Conservation (phyloP, 2,113 vertebrate genomes). For the Chinchilla lanigera region DNA sequence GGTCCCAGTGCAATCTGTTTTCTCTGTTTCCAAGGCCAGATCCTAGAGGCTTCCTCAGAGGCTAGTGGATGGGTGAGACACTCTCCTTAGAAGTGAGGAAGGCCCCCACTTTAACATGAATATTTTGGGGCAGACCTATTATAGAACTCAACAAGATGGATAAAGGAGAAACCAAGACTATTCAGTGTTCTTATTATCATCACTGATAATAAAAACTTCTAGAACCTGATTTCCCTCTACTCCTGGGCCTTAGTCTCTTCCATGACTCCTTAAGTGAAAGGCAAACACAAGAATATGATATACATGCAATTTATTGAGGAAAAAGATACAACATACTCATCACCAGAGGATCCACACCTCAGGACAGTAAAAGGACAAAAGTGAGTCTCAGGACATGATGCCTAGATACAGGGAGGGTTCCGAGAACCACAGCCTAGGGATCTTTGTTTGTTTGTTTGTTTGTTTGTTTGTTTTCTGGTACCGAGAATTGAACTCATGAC, state of each 20-base stretch:
- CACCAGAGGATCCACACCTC: constrained; percentile 6
- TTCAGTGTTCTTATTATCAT: background rate
- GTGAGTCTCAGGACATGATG: background rate
- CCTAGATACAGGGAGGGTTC: background rate
- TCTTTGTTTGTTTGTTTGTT: too few species aligned
- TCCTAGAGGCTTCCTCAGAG: background rate
- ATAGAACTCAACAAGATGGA: background rate
- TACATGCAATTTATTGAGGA: constrained; percentile 69
- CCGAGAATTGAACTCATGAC: too few species aligned
- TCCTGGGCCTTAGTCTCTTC: background rate
- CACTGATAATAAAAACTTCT: background rate
- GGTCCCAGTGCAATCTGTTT: background rate
- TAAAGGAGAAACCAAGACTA: background rate
- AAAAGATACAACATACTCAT: background rate
- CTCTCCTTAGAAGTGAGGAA: background rate
- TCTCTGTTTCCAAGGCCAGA: background rate
- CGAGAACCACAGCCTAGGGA: background rate
- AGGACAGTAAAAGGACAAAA: background rate
- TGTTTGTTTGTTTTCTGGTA: too few species aligned
- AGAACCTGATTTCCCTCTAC: background rate
- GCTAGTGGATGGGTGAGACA: background rate
- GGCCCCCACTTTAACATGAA: background rate
- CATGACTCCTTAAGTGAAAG: constrained; percentile 39
- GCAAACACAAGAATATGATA: constrained; percentile 36
- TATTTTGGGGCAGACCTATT: background rate